Evolutionary conservation across 2,113 vertebrate genomes (phyloP).

Genomic region (Oncorhynchus nerka): DNA sequence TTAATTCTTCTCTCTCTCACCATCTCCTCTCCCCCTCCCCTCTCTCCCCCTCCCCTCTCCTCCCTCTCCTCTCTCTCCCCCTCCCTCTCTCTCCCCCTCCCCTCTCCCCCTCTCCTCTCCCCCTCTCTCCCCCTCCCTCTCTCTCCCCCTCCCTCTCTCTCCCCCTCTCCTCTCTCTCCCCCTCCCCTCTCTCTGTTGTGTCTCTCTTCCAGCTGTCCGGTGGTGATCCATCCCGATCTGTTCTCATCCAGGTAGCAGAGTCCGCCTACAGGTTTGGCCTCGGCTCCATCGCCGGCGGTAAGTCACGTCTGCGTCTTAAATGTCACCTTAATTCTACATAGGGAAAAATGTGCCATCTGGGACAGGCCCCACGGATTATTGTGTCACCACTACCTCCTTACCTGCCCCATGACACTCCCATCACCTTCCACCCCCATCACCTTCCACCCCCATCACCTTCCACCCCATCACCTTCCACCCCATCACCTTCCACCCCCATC

Average conservation of each 20-base stretch:
- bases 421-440: too few relatives aligned
- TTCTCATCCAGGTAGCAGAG: conserved; percentile 1
- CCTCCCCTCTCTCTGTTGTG: not conserved
- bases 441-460: too few relatives aligned
- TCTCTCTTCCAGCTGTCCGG: not conserved
- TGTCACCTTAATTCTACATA: too few relatives aligned
- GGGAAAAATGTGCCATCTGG: too few relatives aligned
- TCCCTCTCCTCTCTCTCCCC: not conserved
- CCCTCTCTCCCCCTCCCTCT: too few relatives aligned
- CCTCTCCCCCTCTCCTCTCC: not conserved
- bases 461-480: too few relatives aligned
- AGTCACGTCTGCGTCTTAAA: too few relatives aligned
- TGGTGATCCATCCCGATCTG: not conserved
- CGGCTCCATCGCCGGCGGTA: not conserved
- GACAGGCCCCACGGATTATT: not conserved
- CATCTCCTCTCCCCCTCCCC: not conserved
- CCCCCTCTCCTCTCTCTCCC: not conserved
- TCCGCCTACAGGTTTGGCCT: not conserved
- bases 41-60: too few relatives aligned
- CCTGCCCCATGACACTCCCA: not conserved
- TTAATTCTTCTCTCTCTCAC: too few relatives aligned
- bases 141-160: too few relatives aligned
- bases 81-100: not conserved
- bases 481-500: too few relatives aligned
- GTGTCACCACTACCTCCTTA: not conserved